phyloP scores from a whole-genome alignment of 2,888 invertebrate species.

The Peribatodes rhomboidaria region DNA sequence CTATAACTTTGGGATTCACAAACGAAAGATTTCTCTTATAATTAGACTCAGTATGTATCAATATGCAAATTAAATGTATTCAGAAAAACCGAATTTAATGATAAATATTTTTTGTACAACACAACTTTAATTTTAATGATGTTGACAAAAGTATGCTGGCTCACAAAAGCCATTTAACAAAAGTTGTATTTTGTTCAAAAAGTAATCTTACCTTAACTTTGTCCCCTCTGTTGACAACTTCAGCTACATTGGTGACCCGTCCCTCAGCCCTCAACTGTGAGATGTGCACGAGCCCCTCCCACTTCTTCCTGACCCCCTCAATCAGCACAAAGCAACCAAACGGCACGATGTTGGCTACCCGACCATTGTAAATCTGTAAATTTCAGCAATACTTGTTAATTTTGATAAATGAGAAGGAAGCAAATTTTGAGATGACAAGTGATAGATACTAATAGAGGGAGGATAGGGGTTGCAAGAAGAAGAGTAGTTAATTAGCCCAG shows the following conservation, averaged over 20 bases:
- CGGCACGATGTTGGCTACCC: conserved; percentile 98
- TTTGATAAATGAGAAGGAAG: no score
- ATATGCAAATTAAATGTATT: no score
- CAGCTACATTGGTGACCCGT: conserved; percentile 96
- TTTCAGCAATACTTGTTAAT: background rate
- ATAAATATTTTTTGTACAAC: no score
- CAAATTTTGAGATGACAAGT: no score
- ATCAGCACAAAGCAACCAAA: conserved; percentile 99
- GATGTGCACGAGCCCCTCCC: conserved; percentile 99
- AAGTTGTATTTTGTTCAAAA: background rate
- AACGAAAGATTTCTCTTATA: no score
- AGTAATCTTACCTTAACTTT: conserved; percentile 91
- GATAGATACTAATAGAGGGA: no score
- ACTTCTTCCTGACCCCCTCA: conserved; percentile 94
- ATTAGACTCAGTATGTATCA: background rate
- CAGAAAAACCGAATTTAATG: no score
- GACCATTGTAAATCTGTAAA: conserved; percentile 94
- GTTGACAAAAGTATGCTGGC: no score
- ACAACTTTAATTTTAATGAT: no score
- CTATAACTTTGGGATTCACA: background rate
- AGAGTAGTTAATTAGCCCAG: no score
- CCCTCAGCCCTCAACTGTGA: conserved; percentile 97
- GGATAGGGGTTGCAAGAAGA: no score
- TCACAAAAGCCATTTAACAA: no score
- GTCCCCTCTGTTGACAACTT: conserved; percentile 96